These are phyloP conservation scores for Pitangus sulphuratus DNA, from an alignment of 2,797 vertebrate genomes.

Conservation along the genomic window DNA sequence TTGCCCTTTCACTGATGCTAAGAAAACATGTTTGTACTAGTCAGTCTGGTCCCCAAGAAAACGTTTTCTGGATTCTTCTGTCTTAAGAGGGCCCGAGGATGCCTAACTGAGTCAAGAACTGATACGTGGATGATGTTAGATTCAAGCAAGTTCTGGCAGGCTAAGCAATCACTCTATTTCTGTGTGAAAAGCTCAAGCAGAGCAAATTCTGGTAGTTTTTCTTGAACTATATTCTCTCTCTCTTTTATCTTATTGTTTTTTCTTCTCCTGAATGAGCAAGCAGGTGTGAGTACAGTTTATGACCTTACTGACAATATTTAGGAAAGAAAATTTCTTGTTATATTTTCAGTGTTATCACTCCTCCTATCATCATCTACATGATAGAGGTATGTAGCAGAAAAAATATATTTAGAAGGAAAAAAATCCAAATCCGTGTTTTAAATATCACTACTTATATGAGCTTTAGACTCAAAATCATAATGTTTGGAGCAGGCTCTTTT, in stretches of 20 bases:
- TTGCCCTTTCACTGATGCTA: background rate
- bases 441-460: background rate
- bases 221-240: accelerated
- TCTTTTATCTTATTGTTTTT: background rate
- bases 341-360: background rate
- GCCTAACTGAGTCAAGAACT: background rate
- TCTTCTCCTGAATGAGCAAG: background rate
- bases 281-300: background rate
- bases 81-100: background rate
- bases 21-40: background rate
- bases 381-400: background rate
- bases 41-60: background rate
- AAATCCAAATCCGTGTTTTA: background rate
- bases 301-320: background rate
- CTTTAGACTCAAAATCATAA: background rate
- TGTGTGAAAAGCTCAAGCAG: background rate
- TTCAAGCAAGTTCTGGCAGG: background rate
- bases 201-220: background rate
- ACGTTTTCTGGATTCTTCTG: background rate
- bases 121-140: background rate
- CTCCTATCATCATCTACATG: background rate
- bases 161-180: accelerated
- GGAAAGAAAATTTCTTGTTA: background rate
- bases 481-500: background rate
- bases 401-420: background rate